Evolutionary conservation across 2,113 vertebrate genomes (phyloP), one percentile per base, ranked within the genome.

Genomic region (Callocephalon fimbriatum): DNA sequence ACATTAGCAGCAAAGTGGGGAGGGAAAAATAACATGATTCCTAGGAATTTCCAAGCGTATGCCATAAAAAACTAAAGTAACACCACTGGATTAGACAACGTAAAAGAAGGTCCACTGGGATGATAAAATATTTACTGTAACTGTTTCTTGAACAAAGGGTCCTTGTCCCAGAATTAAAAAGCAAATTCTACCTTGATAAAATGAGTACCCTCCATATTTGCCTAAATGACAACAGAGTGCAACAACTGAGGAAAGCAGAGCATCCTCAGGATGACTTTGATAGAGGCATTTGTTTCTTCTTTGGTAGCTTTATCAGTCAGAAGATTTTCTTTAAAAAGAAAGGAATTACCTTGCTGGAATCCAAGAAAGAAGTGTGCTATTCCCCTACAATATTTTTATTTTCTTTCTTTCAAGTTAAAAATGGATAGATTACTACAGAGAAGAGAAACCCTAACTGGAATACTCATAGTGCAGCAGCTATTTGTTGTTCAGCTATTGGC

Each of bases 361-460:
- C 2, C 0, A 19, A 66, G 37, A 66, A 76, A 45, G n/a, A 61
- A 62, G 3, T 7, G 20, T 81, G 13, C 26, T 87, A 15, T 5
- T 54, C 21, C 20, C 6, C 19, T 59, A 37, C 9, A 54, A 3
- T 51, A 38, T 35, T 37, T 68, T 66, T 51, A 3, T 25, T 74
- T 86, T 38, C 22, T 65, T 85, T 86, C 10, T 56, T 88, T 77
- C 45, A 65, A 35, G 38, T 68, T 91, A 80, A 93, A 83, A 73
- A 76, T 25, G 0, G 79, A 72, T 50, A 79, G 18, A 50, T 74
- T 94, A 74, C 83, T 78, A 78, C 37, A 76, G 3, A 94, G 61
- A 91, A 61, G 82, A 92, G 15, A 89, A 80, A 75, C 35, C 22
- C 42, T 75, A 95, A 94, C 47, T 81, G 37, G 25, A 97, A 32